Base-by-base conservation (phyloP, 37 sponge, comb jelly and placozoan genomes). In the Theonella swinhoei region DNA sequence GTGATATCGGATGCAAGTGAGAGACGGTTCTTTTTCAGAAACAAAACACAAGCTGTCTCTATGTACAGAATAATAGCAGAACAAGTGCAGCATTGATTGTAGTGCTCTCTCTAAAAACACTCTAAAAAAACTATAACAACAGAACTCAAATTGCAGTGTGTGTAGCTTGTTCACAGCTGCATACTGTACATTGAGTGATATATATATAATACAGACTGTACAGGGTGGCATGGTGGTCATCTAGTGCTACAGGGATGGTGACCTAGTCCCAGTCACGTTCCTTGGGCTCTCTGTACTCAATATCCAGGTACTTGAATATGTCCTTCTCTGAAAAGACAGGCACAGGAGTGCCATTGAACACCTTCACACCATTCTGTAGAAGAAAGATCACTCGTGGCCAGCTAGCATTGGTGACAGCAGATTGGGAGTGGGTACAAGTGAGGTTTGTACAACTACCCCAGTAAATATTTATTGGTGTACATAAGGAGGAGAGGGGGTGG, bases 281-380 rank as follows among this genome's bases (percentile, higher is more conserved):
- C 8, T 86, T 73, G 23, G 96, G 94, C 41, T 93, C 94, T 24
- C 76, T 42, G 66, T 93, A 95, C 17, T 72, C 42, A 40, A 90
- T 42, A 9, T 78, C 86, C 58, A 95, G 72, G 61, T 84, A 83
- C 39, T 80, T 75, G 42, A 92, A 95, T 0, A 95, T 88, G 61
- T 95, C 96, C 29, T 78, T 60, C 76, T 95, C 96, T 22, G 78
- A 84, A 70, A 78, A 83, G 4, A 88, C 89, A 4, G 96, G 96
- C 28, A 95, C 42, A 28, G 94, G 87, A 4, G 87, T 80, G 2
- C 96, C 96, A 38, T 92, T 84, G 70, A 92, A 72, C 4, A 90
- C 70, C 38, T 93, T 86, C 39, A 74, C 83, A 24, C 90, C 90
- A 64, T 90, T 83, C 84, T 84, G 87, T 26, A 68, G 14, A 35